A percentile compares a stretch with the other conserved stretches of the same genome.
phyloP scores from a whole-genome alignment of 2,797 vertebrate genomes.

The Protosalanx chinensis region DNA sequence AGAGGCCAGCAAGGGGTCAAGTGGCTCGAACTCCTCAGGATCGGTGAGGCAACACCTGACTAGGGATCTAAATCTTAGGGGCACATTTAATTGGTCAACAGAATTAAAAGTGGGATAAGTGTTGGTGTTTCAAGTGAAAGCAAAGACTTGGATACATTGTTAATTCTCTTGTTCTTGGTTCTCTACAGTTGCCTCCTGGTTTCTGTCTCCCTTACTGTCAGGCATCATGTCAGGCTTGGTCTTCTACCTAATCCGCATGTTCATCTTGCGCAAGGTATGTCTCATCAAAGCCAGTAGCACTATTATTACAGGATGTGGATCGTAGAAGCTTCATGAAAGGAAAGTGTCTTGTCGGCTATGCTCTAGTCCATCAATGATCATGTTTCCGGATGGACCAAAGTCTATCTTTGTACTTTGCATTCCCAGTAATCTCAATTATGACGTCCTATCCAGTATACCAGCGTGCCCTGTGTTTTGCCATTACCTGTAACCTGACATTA shows the following conservation, averaged over 20 bases:
- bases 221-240: conserved; percentile 91
- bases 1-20: conserved; percentile 84
- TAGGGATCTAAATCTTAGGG: conserved; percentile 13
- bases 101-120: too few species aligned
- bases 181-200: conserved; percentile 91
- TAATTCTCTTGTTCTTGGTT: conserved; percentile 3
- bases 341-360: not conserved
- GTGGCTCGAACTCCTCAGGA: conserved; percentile 88
- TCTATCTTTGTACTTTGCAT: not conserved
- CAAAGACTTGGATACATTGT: not conserved
- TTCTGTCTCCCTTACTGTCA: conserved; percentile 93
- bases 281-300: not conserved
- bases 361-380: conserved; percentile 1
- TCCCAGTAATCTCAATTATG: not conserved
- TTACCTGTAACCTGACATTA: conserved; percentile 27
- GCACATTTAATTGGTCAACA: not conserved
- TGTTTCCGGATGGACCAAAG: not conserved
- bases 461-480: not conserved
- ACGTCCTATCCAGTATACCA: conserved; percentile 1
- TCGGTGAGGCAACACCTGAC: conserved; percentile 75
- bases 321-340: not conserved
- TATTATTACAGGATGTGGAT: conserved; percentile 8
- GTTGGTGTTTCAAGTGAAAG: not conserved
- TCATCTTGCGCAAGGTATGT: conserved; percentile 92
- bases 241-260: conserved; percentile 87